phyloP scores from a whole-genome alignment of 2,113 vertebrate species.

The Ciconia stormi region DNA sequence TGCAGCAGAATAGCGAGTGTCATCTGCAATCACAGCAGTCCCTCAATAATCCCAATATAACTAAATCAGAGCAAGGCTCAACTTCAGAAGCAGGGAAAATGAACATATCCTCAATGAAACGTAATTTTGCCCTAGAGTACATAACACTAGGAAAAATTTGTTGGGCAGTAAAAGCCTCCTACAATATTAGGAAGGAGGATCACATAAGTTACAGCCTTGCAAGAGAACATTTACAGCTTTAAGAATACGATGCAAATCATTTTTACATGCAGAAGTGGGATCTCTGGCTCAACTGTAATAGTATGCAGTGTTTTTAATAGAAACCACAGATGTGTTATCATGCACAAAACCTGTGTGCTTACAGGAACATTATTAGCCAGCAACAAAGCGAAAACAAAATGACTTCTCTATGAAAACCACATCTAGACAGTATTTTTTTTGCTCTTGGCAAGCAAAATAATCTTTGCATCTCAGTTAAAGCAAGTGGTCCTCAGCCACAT shows the following conservation, averaged over 20 bases:
- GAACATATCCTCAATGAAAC: background rate
- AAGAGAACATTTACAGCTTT: background rate
- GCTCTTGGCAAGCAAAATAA: background rate
- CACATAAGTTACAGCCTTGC: background rate
- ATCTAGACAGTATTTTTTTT: background rate
- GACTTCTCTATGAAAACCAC: background rate
- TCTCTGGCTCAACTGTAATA: background rate
- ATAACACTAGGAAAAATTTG: background rate
- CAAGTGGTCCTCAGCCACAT: background rate
- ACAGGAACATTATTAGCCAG: background rate
- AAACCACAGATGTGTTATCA: background rate
- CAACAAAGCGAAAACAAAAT: background rate
- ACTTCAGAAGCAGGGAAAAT: background rate
- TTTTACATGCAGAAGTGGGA: background rate
- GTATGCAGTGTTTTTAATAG: background rate
- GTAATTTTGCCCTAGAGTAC: background rate
- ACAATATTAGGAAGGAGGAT: background rate
- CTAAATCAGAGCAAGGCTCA: conserved; percentile 7
- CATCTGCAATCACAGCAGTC: conserved; percentile 5
- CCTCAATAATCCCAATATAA: background rate
- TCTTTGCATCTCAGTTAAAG: background rate
- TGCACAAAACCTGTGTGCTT: background rate
- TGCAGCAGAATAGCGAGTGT: background rate
- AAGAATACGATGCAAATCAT: background rate
- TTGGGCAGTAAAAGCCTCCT: background rate